Evolutionary conservation across 2,113 vertebrate species (phyloP).

Genomic region (Bufo bufo): DNA sequence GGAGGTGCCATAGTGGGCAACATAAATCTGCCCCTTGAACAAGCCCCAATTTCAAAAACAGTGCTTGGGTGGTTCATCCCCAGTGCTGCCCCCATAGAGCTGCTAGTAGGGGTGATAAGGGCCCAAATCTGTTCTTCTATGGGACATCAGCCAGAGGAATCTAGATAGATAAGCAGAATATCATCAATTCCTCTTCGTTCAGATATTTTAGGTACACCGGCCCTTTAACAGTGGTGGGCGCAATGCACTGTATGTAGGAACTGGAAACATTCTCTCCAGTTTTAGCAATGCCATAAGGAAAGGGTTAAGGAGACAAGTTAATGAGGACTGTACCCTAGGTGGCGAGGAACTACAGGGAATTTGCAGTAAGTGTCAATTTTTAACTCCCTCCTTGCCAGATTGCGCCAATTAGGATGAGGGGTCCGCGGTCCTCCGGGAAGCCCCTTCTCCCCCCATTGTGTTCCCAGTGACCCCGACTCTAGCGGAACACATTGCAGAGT

Average conservation of each 20-base stretch:
- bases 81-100: too few relatives aligned
- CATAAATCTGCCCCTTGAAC: too few relatives aligned
- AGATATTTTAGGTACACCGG: not conserved
- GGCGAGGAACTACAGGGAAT: not conserved
- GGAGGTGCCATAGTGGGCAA: too few relatives aligned
- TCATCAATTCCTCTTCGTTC: too few relatives aligned
- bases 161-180: too few relatives aligned
- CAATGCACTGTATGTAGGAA: not conserved
- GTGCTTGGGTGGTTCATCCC: not conserved
- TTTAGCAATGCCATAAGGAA: not conserved
- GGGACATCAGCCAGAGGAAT: too few relatives aligned
- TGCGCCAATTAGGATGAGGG: not conserved
- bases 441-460: not conserved
- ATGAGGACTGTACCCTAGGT: not conserved
- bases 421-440: not conserved
- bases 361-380: not conserved
- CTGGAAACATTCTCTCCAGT: not conserved
- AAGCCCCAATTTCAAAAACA: too few relatives aligned
- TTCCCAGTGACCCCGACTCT: not conserved
- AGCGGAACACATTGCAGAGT: not conserved
- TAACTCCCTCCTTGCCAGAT: not conserved
- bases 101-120: too few relatives aligned
- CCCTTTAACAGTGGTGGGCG: not conserved
- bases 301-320: slow-evolving; percentile 13
- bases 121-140: too few relatives aligned